Base-by-base conservation (phyloP, 2,797 vertebrate species). In the Huso huso region DNA sequence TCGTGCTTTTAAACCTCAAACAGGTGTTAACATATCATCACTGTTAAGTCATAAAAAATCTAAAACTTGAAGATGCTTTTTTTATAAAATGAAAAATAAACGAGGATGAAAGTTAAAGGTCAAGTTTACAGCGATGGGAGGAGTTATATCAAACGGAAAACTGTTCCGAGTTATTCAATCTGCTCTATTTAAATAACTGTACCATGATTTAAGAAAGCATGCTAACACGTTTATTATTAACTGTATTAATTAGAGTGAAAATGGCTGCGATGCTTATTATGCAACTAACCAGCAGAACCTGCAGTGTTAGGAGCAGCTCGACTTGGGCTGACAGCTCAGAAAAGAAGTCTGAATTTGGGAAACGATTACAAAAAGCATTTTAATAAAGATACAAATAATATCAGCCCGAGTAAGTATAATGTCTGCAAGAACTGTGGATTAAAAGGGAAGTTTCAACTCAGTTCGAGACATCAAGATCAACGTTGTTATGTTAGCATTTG, bases 211-310 rank as follows among this genome's bases (percentile, higher is more conserved):
- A 37, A 37, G 37, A 37, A 37, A 37, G 37, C 37, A 37, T 37
- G 37, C 37, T 37, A 37, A 37, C 37, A 37, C 37, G 37, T 37
- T 37, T 37, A 37, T 37, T 37, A 37, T 37, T 12, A 59, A 48
- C 9, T 7, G 7, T 48, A 50, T 10, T 60, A 57, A 48, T 18
- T 61, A 6, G 4, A 10, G 23, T 59, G 12, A 73, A 49, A 23
- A 90, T 90, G 89, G 81, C 83, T 51, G 82, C 85, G 10, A 61
- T 76, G 15, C 69, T 87, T 66, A 70, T 87, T 66, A 70, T 80
- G 69, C 82, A 69, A 65, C 73, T 77, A 7, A 66, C 73, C 48
- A 76, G 67, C 4, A 72, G 57, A 55, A 61, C 79, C 11, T 83
- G 76, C 37, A 13, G 74, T 37, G 37, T 74, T 61, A 71, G 68